Conservation (phyloP, 2,888 invertebrate species). For the Dasypolia templi region DNA sequence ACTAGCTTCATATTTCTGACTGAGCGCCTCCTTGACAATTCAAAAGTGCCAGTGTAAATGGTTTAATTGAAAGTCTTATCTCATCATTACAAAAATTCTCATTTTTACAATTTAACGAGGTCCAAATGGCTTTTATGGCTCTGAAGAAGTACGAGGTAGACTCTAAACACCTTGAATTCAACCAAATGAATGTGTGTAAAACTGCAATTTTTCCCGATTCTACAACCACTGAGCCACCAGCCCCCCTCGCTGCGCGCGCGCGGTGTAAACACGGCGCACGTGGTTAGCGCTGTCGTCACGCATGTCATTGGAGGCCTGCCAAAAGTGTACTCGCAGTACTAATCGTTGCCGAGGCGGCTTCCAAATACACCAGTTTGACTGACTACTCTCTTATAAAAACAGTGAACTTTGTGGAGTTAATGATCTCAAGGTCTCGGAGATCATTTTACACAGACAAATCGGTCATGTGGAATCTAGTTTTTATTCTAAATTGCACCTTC, state of each 20-base stretch:
- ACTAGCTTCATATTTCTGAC: no score
- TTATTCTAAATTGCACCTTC: neutral
- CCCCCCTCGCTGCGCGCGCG: neutral
- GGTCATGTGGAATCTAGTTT: neutral
- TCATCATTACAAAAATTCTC: no score
- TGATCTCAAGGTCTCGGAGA: slow-evolving; percentile 13
- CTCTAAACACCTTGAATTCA: neutral
- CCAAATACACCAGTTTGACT: slow-evolving; percentile 30
- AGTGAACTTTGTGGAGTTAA: slow-evolving; percentile 23
- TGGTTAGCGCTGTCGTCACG: slow-evolving; percentile 12
- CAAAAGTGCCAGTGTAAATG: no score
- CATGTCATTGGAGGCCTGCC: slow-evolving; percentile 39
- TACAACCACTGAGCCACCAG: neutral
- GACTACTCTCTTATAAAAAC: slow-evolving; percentile 18
- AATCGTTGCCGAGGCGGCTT: neutral
- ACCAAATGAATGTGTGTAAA: neutral
- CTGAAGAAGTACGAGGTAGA: neutral
- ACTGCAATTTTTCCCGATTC: neutral
- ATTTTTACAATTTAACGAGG: neutral
- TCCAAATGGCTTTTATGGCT: neutral
- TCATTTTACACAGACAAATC: neutral
- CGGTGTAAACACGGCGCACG: slow-evolving; percentile 31
- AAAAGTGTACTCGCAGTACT: slow-evolving; percentile 16
- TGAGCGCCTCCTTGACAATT: no score
- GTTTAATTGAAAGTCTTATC: no score